These are phyloP conservation scores for Cephonodes hylas DNA, from an alignment of 2,888 invertebrate species.

Conservation along the genomic window DNA sequence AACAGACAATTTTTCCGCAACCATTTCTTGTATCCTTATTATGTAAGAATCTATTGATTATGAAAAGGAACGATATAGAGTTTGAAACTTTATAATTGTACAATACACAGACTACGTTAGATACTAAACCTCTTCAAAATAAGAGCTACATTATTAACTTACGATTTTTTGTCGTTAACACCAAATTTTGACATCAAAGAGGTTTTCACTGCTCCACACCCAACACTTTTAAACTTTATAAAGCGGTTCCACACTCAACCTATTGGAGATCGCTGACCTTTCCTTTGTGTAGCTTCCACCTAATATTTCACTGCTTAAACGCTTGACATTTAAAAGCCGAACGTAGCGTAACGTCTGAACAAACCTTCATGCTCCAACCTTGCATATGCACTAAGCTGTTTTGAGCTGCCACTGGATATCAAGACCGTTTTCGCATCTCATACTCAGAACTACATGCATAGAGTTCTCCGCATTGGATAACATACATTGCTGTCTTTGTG, in stretches of 20 bases:
- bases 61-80: no score
- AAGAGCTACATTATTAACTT: no score
- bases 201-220: neutral
- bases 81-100: no score
- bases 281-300: neutral
- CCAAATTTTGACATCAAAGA: neutral
- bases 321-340: neutral
- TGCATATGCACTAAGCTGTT: slow-evolving; percentile 36
- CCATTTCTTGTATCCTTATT: no score
- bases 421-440: slow-evolving; percentile 24
- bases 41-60: no score
- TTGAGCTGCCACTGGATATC: slow-evolving; percentile 25
- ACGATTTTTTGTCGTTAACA: no score
- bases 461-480: slow-evolving; percentile 11
- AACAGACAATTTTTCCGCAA: no score
- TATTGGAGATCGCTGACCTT: neutral
- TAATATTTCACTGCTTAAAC: neutral
- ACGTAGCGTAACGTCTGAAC: neutral
- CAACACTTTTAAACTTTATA: neutral
- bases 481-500: slow-evolving; percentile 19
- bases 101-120: no score
- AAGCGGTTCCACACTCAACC: neutral
- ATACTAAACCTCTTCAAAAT: no score
- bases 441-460: slow-evolving; percentile 20
- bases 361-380: slow-evolving; percentile 34